Evolutionary conservation across 1,140 invertebrate genomes (phyloP), one percentile per base, ranked within the genome.

Genomic region (Drosophila kikkawai): DNA sequence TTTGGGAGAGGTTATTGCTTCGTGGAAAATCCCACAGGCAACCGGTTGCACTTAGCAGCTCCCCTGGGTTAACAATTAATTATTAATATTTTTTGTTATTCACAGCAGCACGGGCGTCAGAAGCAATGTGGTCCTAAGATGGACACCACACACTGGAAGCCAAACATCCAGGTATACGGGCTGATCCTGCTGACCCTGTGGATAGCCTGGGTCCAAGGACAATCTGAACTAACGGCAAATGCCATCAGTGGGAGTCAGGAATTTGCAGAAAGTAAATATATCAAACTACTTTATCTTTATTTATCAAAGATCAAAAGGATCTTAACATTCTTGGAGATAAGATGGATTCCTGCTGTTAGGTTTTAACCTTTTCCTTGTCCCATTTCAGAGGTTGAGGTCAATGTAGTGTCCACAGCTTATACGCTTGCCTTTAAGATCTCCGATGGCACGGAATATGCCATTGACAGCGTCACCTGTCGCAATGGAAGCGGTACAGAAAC

Each of bases 61-160:
- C 11, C 44, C 13, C 9, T 8, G 13, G 22, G 13, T 12, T 59
- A 11, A 11, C 11, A 50, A 41, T 73, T 50, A 15, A 50, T 73
- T 51, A 60, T 73, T 73, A 37, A 73, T 32, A 73, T 44, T 51
- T 51, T 22, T 32, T 11, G 26, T 64, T 32, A 48, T n/a, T 34
- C 36, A 37, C 22, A 9, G 45, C 59, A 86, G 59, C 75, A 53
- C 34, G 6, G 53, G 22, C 2, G 53, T 36, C 58, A 47, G 59
- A 47, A 61, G 69, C 78, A 71, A 87, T 87, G 83, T 78, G 85
- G 85, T 34, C 57, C 77, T 78, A 84, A 88, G 80, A 68, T 79
- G 84, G 55, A 57, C 44, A 63, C 17, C 39, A 66, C 44, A 51
- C 36, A 55, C 22, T 68, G 79, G 41, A 70, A 68, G 55, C 39